A percentile compares a stretch with the other conserved stretches of the same genome.
Evolutionary conservation across 2,888 invertebrate species (phyloP).

Genomic region (Ophion costatus): DNA sequence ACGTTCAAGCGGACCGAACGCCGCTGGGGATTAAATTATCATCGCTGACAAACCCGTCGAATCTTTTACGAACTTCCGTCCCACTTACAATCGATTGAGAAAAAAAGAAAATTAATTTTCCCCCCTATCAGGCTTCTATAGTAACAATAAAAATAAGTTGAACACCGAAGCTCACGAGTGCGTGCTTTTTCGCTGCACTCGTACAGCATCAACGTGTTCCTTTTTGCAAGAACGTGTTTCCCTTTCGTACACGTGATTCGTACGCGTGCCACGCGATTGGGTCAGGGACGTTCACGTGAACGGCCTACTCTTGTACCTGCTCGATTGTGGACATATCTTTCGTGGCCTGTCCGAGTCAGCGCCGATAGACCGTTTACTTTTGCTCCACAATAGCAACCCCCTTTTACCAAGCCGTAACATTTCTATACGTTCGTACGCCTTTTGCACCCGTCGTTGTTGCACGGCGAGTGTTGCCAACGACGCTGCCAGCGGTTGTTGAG

Average conservation of each 20-base stretch:
- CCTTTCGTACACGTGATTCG: constrained; percentile 53
- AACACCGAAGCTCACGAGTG: background rate
- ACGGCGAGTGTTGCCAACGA: constrained; percentile 38
- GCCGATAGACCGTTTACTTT: constrained; percentile 20
- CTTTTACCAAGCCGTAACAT: constrained; percentile 29
- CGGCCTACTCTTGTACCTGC: constrained; percentile 70
- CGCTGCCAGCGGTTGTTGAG: constrained; percentile 32
- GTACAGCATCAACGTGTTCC: background rate
- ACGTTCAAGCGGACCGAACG: constrained; percentile 22
- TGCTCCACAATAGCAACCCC: constrained; percentile 22
- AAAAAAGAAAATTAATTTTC: no score
- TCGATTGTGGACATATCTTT: constrained; percentile 17
- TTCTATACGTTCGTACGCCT: background rate
- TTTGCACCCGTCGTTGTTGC: background rate
- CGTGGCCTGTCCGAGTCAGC: background rate
- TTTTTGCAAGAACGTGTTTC: constrained; percentile 34
- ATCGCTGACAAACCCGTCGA: background rate
- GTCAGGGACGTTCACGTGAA: constrained; percentile 76
- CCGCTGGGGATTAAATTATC: constrained; percentile 19
- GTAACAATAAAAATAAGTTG: background rate
- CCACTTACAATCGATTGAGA: no score
- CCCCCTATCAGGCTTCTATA: no score
- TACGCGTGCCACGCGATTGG: constrained; percentile 63
- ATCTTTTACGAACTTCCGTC: background rate
- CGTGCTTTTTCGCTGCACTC: background rate